Base-by-base conservation (phyloP, 2,888 invertebrate genomes). In the Rotaria macrura region DNA sequence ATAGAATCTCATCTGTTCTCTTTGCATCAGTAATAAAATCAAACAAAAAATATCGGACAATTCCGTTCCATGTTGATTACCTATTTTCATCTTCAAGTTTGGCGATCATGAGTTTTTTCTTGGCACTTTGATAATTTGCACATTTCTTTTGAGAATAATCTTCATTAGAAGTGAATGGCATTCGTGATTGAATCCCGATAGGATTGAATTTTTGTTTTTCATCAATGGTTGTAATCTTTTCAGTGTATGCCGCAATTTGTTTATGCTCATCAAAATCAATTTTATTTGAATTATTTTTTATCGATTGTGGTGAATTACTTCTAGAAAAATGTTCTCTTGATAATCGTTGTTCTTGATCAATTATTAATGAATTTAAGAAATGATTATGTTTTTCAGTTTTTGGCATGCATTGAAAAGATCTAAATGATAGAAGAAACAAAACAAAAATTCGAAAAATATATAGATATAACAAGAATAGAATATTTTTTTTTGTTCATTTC, bases 61-160 rank as follows among this genome's bases (percentile, higher is more conserved):
- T n/a, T n/a, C n/a, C n/a, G n/a, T n/a, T n/a, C n/a, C n/a, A n/a
- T n/a, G n/a, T n/a, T n/a, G n/a, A 17, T 79, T 79, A 79, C 79
- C 79, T 43, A 79, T 79, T 79, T 79, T 79, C 38, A n/a, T 40
- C 79, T 43, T 79, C 43, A n/a, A 79, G 43, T 79, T 79, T 79
- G 0, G 43, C 7, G 23, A 79, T 79, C 25, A 79, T 1, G 1
- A 43, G 25, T 43, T 79, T 79, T 43, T 43, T 52, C 10, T 52
- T 43, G 10, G 9, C 25, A 40, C n/a, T 40, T 79, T 79, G 79
- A 79, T 79, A 12, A 43, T 43, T n/a, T 23, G 43, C n/a, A 25
- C n/a, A 20, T 34, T 17, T 20, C 14, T 20, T 23, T 52, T 23
- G 52, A 52, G 65, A 29, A 14, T 43, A n/a, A 79, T 79, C 23